These are phyloP conservation scores for Menura novaehollandiae DNA, from an alignment of 2,113 vertebrate genomes.

Conservation along the genomic window DNA sequence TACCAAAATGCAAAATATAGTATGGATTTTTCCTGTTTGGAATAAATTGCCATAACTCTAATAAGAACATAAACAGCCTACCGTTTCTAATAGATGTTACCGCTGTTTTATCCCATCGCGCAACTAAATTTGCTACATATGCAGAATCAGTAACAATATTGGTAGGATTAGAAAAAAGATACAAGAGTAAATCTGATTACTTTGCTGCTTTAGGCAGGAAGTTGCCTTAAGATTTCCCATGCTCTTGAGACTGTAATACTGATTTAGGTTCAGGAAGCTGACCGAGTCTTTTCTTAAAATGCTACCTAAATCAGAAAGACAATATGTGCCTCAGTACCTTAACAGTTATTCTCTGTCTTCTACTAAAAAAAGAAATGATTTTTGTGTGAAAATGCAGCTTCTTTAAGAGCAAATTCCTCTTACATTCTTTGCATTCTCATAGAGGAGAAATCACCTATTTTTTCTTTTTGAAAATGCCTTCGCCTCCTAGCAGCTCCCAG, in stretches of 20 bases:
- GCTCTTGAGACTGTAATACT: neutral
- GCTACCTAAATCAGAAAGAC: neutral
- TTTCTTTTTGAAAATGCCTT: neutral
- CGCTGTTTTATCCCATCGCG: too few species aligned
- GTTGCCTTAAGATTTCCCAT: neutral
- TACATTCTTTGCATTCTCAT: neutral
- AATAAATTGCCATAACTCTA: too few species aligned
- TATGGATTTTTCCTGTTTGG: too few species aligned
- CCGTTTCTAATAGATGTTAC: too few species aligned
- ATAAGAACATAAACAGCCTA: too few species aligned
- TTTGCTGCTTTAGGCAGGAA: neutral
- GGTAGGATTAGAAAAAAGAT: too few species aligned
- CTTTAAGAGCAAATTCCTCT: neutral
- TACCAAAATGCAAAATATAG: too few species aligned
- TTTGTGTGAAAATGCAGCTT: accelerated
- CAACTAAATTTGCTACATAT: too few species aligned
- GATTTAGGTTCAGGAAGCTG: neutral
- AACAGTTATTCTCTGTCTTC: neutral
- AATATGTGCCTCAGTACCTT: neutral
- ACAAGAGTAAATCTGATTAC: neutral
- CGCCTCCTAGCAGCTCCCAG: neutral
- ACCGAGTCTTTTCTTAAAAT: neutral
- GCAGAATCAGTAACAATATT: too few species aligned
- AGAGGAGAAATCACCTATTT: neutral
- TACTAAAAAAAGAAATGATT: neutral